Evolutionary conservation across 2,797 vertebrate species (phyloP).

Genomic region (Dipus sagitta): DNA sequence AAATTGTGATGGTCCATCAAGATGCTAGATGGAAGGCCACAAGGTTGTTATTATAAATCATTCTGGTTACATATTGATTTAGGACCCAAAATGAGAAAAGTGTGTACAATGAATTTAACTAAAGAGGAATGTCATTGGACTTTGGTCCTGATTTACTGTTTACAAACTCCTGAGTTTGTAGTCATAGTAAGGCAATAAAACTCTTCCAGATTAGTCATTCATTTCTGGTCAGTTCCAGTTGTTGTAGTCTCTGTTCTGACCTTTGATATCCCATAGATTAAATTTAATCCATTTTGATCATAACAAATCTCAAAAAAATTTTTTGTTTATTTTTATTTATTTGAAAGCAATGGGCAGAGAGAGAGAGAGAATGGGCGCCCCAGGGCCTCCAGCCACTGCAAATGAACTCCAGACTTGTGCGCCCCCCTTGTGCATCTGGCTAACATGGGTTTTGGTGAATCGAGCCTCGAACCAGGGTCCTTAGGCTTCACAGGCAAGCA

Average conservation of each 20-base stretch:
- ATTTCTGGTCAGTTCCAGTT: neutral
- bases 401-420: too few species aligned
- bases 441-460: too few species aligned
- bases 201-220: neutral
- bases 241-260: neutral
- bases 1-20: neutral
- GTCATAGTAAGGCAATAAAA: neutral
- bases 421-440: too few species aligned
- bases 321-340: too few species aligned
- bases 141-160: neutral
- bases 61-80: slow-evolving; percentile 41
- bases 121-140: neutral
- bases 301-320: slow-evolving; percentile 40
- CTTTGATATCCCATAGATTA: neutral
- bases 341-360: too few species aligned
- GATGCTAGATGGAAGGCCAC: slow-evolving; percentile 40
- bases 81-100: neutral
- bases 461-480: too few species aligned
- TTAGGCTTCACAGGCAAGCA: too few species aligned
- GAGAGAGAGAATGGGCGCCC: too few species aligned
- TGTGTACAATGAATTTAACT: neutral
- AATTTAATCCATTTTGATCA: slow-evolving; percentile 14
- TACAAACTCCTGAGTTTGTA: neutral
- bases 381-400: too few species aligned
- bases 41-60: neutral